phyloP scores from a whole-genome alignment of 2,797 vertebrate genomes.

The Miichthys miiuy region DNA sequence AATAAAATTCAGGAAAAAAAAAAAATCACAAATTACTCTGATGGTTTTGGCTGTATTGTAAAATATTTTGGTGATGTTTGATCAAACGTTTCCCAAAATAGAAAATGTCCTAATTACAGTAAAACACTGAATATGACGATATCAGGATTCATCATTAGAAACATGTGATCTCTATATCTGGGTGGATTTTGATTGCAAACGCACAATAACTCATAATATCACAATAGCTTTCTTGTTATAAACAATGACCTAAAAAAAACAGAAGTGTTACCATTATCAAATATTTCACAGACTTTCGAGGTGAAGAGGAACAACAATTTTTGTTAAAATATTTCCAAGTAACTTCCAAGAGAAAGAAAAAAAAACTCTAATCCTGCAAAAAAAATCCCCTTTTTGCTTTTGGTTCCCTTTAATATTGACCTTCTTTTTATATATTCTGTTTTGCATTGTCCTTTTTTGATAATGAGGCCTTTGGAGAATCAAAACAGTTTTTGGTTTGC shows the following conservation, averaged over 20 bases:
- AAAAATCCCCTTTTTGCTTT: slow-evolving; percentile 4
- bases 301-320: not conserved
- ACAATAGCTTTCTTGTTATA: not conserved
- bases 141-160: too few relatives aligned
- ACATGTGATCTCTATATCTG: too few relatives aligned
- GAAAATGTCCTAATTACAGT: too few relatives aligned
- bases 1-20: too few relatives aligned
- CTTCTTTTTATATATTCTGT: slow-evolving; percentile 1
- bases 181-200: too few relatives aligned
- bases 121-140: too few relatives aligned
- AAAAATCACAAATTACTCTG: too few relatives aligned
- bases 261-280: not conserved
- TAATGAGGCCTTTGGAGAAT: not conserved
- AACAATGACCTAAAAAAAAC: not conserved
- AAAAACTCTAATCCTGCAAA: not conserved
- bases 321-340: slow-evolving; percentile 11
- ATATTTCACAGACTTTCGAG: not conserved
- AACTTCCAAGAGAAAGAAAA: not conserved
- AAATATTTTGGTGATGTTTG: too few relatives aligned
- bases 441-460: not conserved
- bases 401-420: slow-evolving; percentile 34
- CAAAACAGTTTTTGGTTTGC: not conserved
- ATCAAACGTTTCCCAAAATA: too few relatives aligned
- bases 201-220: not conserved
- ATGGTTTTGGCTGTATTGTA: too few relatives aligned